Base-by-base conservation (phyloP, 2,797 vertebrate species). In the Cetoscarus ocellatus region DNA sequence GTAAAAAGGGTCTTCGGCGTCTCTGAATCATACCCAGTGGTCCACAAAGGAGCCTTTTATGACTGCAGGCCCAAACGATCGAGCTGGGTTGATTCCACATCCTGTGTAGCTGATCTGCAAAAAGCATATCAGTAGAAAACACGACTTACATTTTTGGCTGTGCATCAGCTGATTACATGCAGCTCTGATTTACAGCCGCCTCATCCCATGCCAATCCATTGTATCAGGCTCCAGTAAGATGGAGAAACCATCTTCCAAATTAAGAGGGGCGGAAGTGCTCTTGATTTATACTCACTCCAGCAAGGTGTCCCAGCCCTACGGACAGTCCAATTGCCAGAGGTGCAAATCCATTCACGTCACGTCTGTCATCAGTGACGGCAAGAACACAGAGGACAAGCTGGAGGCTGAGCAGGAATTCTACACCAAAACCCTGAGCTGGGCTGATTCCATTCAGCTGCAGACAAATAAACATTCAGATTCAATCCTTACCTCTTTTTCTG, bases 51-150 rank as follows among this genome's bases (percentile, higher is more conserved):
- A 84, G 40, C 84, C 73, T 9, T 88, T 75, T 42, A 96, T 82
- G 47, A 96, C 62, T 0, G 95, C 95, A 0, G 95, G 95, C 42
- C 96, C 96, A 0, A 97, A 96, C n/a, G 96, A 96, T 50, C 91
- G 92, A 50, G 96, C 96, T 0, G 96, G 95, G 73, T 96, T 97
- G 57, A 97, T 95, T 1, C 95, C 89, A 2, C 95, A 97, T 62
- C 96, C 96, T 0, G 97, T 96, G 86, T 95, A 95, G 79, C 96
- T 95, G 2, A 96, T 96, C 96, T 97, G 77, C 8, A 74, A 86
- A 55, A 6, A 39, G 38, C 75, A 84, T 38, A 78, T 68, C 43
- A 82, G 61, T 69, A 60, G 55, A 75, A 75, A 83, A 71, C 59
- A 65, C 11, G 27, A 52, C 70, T 80, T 77, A 36, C 13, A 9